Conservation (phyloP, 2,113 vertebrate genomes). For the Okapia johnstoni region DNA sequence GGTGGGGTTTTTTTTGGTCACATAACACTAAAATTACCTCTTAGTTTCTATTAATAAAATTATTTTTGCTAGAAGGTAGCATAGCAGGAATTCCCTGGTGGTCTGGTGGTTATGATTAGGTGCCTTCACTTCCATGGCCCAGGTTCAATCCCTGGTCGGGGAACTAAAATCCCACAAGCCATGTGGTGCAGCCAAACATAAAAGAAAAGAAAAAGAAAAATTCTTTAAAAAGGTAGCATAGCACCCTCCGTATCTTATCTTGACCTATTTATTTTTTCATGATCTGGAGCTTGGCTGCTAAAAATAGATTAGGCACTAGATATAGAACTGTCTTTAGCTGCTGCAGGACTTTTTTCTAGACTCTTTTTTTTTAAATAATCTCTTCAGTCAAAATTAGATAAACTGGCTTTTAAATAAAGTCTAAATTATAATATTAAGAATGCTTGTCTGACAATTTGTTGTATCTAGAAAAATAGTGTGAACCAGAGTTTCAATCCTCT, state of each 20-base stretch:
- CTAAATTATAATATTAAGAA: constrained; percentile 19
- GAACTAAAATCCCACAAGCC: neutral
- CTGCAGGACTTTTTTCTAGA: neutral
- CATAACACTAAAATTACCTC: neutral
- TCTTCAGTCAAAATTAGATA: constrained; percentile 44
- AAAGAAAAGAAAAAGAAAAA: neutral
- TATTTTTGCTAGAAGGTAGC: constrained; percentile 5
- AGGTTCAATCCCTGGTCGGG: neutral
- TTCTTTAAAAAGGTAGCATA: neutral
- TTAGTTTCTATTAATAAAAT: constrained; percentile 31
- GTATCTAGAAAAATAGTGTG: neutral
- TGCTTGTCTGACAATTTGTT: neutral
- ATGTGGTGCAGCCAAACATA: neutral
- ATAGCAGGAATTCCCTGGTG: neutral
- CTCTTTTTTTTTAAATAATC: neutral
- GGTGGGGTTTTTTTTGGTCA: neutral
- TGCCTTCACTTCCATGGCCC: neutral
- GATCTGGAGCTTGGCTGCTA: neutral
- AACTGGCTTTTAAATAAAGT: constrained; percentile 19
- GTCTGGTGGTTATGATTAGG: neutral
- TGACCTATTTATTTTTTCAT: constrained; percentile 14
- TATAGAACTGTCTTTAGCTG: neutral
- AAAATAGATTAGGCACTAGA: neutral
- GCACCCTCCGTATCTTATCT: neutral
- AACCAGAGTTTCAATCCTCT: constrained; percentile 22